These are phyloP conservation scores for Dicyrtoma fusca DNA, from an alignment of 2,888 invertebrate species.

Conservation along the genomic window DNA sequence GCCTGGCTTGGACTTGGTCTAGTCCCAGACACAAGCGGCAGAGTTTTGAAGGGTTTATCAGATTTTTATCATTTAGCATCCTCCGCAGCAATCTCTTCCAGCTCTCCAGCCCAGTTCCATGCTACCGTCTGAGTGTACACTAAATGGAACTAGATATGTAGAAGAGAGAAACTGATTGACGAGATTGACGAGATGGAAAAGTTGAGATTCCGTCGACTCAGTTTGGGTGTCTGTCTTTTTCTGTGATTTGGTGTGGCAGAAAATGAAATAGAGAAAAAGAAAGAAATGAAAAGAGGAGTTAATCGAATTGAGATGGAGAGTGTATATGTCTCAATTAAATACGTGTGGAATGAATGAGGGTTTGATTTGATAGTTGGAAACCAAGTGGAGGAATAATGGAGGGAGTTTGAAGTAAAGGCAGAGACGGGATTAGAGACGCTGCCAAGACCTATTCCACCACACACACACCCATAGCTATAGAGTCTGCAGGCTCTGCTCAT, in stretches of 20 bases:
- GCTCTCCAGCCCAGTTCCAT: background rate
- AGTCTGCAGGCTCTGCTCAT: too few relatives aligned
- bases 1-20: too few relatives aligned
- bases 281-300: conserved; percentile 29
- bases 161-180: background rate
- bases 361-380: conserved; percentile 34
- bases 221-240: too few relatives aligned
- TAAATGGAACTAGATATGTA: background rate
- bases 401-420: conserved; percentile 17
- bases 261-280: conserved; percentile 16
- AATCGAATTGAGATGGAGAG: conserved; percentile 28
- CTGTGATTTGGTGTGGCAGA: background rate
- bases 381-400: conserved; percentile 31
- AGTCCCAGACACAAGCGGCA: too few relatives aligned
- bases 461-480: too few relatives aligned
- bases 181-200: too few relatives aligned
- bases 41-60: too few relatives aligned
- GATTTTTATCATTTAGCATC: too few relatives aligned
- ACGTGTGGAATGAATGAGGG: conserved; percentile 32
- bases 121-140: background rate
- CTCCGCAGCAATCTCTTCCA: too few relatives aligned
- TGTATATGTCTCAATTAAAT: conserved; percentile 36
- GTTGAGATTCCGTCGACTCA: too few relatives aligned
- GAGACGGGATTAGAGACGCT: conserved; percentile 28
- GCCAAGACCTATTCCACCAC: too few relatives aligned